Evolutionary conservation across 1,140 invertebrate genomes (phyloP), one percentile per base, ranked within the genome.

Genomic region (Drosophila saltans): DNA sequence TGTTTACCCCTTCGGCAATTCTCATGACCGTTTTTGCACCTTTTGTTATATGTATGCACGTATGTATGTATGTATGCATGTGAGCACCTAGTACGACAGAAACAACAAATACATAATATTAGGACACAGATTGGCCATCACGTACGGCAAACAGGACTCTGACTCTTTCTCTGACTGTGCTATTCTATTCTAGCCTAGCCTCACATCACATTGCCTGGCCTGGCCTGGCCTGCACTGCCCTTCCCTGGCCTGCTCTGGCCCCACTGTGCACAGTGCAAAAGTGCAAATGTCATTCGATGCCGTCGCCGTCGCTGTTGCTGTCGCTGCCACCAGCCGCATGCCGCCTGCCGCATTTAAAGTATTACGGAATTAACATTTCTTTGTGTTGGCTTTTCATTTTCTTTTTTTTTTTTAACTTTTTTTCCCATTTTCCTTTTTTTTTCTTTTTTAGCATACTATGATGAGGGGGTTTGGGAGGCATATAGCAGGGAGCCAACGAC

Each of bases 351-450:
- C 83, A 88, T 89, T 88, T 88, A 88, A 88, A 88, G 83, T 88
- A 89, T 88, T 88, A 89, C 84, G 84, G 84, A 88, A 88, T 88
- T 88, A 88, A 88, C 83, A 89, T 88, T 88, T 88, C 84, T 88
- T 83, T 88, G 83, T 86, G 83, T 75, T 75, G 83, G 33, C 33
- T 64, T 55, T 36, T 52, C 39, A 52, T 72, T n/a, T 36, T 57
- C 26, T 33, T 39, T 43, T 60, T 74, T 43, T 9, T 7, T 72
- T 75, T 72, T 36, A 36, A 30, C 28, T 30, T 30, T 30, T 36
- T 36, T 36, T 36, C 33, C 33, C 30, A 26, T 72, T n/a, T 28
- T 45, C 16, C 26, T 39, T 41, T 60, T 74, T 56, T 62, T 61
- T 3, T 24, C 39, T 9, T 7, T 72, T 75, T 72, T 36, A 36